Base-by-base conservation (phyloP, 2,888 invertebrate genomes). In the Hemistola chrysoprasaria region DNA sequence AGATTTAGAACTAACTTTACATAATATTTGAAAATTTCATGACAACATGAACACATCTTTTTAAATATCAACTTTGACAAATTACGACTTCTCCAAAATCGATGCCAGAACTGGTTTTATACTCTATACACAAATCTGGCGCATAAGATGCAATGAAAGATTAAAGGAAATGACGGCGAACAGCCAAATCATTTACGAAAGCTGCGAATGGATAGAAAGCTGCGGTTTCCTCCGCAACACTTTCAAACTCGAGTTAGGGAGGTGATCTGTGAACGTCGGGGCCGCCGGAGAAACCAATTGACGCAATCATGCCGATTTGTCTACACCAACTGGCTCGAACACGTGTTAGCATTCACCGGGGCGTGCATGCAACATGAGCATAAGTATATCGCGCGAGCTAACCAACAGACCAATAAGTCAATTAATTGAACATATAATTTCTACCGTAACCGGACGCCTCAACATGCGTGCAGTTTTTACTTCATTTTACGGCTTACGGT, bases 181-280 rank as follows among this genome's bases (percentile, higher is more conserved):
- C 21, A 33, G 43, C 33, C 9, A 31, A 9, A 34, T 33, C 36
- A 38, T 36, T 43, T 31, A 34, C 35, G 34, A 41, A 21, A 38
- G 35, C 54, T 62, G 59, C 47, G 53, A 54, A 54, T 50, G 59
- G 49, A 53, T 75, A 79, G 80, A 82, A 80, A 81, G 80, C 65
- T 66, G 69, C 23, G 59, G 68, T 72, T 75, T 79, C 75, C 76
- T 71, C 61, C 56, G 60, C 60, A 62, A 67, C 65, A 70, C 78
- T 81, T 80, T 78, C 79, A 59, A 72, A 59, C 59, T 58, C 26
- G 43, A 56, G 53, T 50, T 51, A 51, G 38, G 47, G 48, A 53
- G 45, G 40, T 24, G 34, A 45, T 41, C 40, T 34, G 47, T 37
- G 35, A 16, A 16, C 4, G 16, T 31, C 23, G 11, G 3, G 16